Evolutionary conservation across 2,888 invertebrate species (phyloP), one percentile per base, ranked within the genome.

Genomic region (Drosophila mettleri): DNA sequence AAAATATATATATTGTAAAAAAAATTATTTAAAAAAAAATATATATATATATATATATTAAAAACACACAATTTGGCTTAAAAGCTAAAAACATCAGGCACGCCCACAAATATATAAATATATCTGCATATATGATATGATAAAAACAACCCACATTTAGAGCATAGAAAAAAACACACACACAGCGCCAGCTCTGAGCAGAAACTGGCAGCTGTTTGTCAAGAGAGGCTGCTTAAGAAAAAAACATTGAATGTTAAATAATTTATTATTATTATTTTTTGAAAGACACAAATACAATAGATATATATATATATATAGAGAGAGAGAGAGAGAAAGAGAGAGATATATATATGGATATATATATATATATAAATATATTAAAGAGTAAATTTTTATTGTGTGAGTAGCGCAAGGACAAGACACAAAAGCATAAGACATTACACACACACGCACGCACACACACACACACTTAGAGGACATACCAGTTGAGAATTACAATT

Each of bases 241-340:
- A 86, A 88, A 84, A 84, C 83, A 88, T 86, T 80, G 49, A 83
- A 80, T 84, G 88, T 88, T 84, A 83, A 86, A 66, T 48, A 79
- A 74, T 86, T 88, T 83, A 83, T 88, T 83, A 53, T 67, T 22
- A 41, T 41, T 41, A 22, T 20, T 41, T 64, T 33, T 66, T 49
- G 27, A 57, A 54, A 82, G 63, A 74, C 71, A 78, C 80, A 88
- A 63, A 72, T 83, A 83, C 84, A 86, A 80, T 85, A 78, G 59
- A 74, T 69, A 61, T 36, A 66, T 57, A 54, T 69, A 60, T 54
- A 69, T 48, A 59, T 62, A 64, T 58, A 69, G 52, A n/a, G 12
- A 31, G 3, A 46, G 3, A 48, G 1, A 58, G 59, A 65, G 57
- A 69, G 29, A 58, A 51, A 67, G 58, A 60, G 60, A n/a, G n/a